Conservation (phyloP, 2,888 invertebrate genomes). For the Lasioglossum figueresi region DNA sequence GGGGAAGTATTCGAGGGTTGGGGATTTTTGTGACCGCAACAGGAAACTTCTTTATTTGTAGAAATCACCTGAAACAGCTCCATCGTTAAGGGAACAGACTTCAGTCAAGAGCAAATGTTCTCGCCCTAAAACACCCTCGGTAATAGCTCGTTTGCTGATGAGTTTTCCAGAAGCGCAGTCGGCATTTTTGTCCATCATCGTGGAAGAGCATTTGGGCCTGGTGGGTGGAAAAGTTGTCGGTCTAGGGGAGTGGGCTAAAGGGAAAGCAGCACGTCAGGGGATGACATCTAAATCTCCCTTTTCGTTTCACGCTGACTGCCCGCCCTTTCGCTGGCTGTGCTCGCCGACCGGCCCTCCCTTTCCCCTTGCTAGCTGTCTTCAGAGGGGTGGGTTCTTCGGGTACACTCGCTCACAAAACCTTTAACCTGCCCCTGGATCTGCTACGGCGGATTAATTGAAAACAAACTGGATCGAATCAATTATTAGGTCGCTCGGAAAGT, state of each 20-base stretch:
- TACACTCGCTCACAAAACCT: constrained; percentile 69
- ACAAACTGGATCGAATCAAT: background rate
- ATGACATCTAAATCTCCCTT: constrained; percentile 83
- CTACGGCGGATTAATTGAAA: background rate
- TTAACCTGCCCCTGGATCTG: background rate
- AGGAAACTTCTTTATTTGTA: background rate
- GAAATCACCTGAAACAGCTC: constrained; percentile 1
- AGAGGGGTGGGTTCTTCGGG: constrained; percentile 72
- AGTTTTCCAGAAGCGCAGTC: constrained; percentile 52
- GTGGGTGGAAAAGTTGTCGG: constrained; percentile 48
- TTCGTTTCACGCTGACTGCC: constrained; percentile 80
- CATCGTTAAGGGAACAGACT: background rate
- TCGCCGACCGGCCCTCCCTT: constrained; percentile 69
- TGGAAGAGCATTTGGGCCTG: constrained; percentile 59
- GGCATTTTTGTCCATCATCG: constrained; percentile 75
- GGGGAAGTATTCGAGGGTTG: background rate
- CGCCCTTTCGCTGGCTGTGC: constrained; percentile 80
- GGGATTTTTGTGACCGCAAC: background rate
- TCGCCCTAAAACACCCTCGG: background rate
- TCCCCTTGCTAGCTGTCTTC: constrained; percentile 64
- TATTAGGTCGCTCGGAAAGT: background rate
- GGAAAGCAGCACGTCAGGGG: constrained; percentile 78
- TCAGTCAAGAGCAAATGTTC: background rate
- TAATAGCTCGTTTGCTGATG: constrained; percentile 40
- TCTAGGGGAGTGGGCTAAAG: constrained; percentile 70